Conservation (phyloP, 2,888 invertebrate species). For the Lycia hirtaria region DNA sequence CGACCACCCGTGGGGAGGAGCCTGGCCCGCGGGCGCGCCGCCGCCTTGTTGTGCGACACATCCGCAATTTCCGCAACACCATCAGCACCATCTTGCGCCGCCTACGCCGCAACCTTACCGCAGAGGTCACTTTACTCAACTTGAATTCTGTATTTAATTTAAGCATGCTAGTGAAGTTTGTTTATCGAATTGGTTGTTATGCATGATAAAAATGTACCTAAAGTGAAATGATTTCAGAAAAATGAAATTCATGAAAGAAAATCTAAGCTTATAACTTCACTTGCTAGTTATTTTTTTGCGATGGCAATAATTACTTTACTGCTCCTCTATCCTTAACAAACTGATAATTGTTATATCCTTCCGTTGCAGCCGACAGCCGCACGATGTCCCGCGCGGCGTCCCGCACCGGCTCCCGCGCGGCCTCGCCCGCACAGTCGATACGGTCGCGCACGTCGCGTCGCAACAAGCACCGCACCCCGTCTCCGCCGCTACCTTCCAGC, state of each 20-base stretch:
- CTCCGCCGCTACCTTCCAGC: conserved; percentile 75
- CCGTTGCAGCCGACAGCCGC: conserved; percentile 73
- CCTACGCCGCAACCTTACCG: conserved; percentile 76
- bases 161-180: no score
- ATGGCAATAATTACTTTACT: no score
- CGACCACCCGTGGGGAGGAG: conserved; percentile 64
- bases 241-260: no score
- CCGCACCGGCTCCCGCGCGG: conserved; percentile 87
- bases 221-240: no score
- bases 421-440: conserved; percentile 88
- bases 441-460: conserved; percentile 89
- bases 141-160: no score
- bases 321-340: no score
- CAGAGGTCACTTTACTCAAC: conserved; percentile 65
- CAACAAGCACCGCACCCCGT: conserved; percentile 69
- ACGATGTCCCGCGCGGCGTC: conserved; percentile 81
- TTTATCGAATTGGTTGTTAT: no score
- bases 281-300: no score
- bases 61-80: conserved; percentile 49
- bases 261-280: no score
- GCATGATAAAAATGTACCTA: no score
- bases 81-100: conserved; percentile 57
- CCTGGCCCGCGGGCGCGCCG: conserved; percentile 49
- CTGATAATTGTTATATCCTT: background rate
- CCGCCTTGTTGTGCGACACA: conserved; percentile 57